Evolutionary conservation across 2,797 vertebrate genomes (phyloP), one percentile per base, ranked within the genome.

Genomic region (Myotis findleyi): DNA sequence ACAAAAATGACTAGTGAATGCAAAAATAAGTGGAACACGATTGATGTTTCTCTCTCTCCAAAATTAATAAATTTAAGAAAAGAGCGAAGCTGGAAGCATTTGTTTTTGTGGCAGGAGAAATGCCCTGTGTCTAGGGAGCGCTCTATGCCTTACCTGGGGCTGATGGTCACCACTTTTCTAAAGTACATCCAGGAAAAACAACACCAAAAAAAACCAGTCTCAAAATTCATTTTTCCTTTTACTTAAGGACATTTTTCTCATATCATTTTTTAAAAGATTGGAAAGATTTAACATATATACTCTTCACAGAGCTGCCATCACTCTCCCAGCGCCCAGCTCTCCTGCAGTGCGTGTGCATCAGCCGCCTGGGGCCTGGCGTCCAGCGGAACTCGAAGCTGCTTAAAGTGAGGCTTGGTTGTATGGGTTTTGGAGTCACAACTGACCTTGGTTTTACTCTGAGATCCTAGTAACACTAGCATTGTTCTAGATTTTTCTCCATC

Each of bases 231-330:
- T 93, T 75, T 88, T 76, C 59, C 92, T 88, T 88, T 62, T 25
- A 76, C 10, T 57, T 77, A 55, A 6, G 62, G 41, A 25, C 71
- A 91, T 79, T 95, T 94, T 88, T 77, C 69, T 95, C 87, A 27
- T 87, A 53, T 87, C 87, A 86, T 89, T 91, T 93, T 87, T 80
- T 20, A 66, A 81, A 95, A 89, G 76, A 94, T 89, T 85, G 76
- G 86, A 89, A 94, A 92, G 64, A 51, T 79, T 53, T 36, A 27
- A 79, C 87, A 76, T n/a, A 53, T 11, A 51, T 0, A 20, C 49
- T 72, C 33, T 84, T 14, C 30, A 4, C 14, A 14, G 75, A 86
- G 51, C 30, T 38, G 30, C 38, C 64, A 17, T 57, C 69, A 51
- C 71, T 38, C 53, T 53, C 90, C 27, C 9, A 33, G 38, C 20